These are phyloP conservation scores for Drosophila eugracilis DNA, from an alignment of 1,140 invertebrate species.

Conservation along the genomic window DNA sequence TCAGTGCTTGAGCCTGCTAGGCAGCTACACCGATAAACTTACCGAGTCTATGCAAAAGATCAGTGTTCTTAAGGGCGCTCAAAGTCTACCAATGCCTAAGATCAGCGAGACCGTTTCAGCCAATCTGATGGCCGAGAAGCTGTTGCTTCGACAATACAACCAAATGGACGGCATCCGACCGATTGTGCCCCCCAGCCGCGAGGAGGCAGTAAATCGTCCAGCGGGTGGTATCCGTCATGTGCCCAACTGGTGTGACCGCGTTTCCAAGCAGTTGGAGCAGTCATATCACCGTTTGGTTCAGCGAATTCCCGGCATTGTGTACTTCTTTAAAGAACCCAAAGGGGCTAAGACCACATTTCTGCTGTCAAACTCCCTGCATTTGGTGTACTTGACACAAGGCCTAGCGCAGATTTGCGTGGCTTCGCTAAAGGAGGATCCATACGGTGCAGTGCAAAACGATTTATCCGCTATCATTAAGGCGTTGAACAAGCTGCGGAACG, in stretches of 20 bases:
- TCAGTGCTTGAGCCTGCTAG: conserved; percentile 87
- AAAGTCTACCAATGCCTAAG: conserved; percentile 25
- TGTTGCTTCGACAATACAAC: conserved; percentile 80
- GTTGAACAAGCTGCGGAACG: conserved; percentile 88
- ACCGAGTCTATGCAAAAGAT: conserved; percentile 86
- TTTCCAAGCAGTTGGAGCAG: conserved; percentile 79
- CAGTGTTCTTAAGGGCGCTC: conserved; percentile 47
- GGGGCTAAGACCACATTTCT: conserved; percentile 88
- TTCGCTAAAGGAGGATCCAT: conserved; percentile 91
- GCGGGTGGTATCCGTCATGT: conserved; percentile 41
- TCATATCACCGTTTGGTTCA: conserved; percentile 78
- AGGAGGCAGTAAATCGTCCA: neutral
- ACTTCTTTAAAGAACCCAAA: conserved; percentile 89
- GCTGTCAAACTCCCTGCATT: conserved; percentile 88
- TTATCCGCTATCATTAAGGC: conserved; percentile 88
- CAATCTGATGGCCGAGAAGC: conserved; percentile 61
- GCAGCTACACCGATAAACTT: conserved; percentile 87
- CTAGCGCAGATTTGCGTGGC: conserved; percentile 88
- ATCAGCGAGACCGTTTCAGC: conserved; percentile 36
- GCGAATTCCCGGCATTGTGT: conserved; percentile 88
- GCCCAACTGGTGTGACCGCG: conserved; percentile 81
- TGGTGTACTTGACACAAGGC: conserved; percentile 90
- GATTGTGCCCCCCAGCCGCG: conserved; percentile 16
- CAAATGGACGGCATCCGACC: conserved; percentile 85
- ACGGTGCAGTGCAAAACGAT: conserved; percentile 92